Percentiles rank a stretch among this genome's conserved stretches.
These are phyloP conservation scores for Epistrophe grossulariae DNA, from an alignment of 2,888 invertebrate genomes.

Conservation along the genomic window DNA sequence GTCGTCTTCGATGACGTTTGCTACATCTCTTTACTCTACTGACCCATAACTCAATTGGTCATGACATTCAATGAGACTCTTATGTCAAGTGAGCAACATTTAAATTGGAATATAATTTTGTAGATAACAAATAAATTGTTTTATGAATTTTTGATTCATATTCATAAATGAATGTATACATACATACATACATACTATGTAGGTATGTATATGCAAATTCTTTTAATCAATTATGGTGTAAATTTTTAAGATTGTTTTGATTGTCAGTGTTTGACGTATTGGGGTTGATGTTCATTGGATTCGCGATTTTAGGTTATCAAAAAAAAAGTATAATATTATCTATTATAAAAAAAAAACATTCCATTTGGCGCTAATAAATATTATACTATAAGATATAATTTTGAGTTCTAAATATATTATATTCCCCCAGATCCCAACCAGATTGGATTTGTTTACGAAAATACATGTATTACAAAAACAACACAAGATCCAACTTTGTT, in stretches of 20 bases:
- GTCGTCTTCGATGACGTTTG: constrained; percentile 22
- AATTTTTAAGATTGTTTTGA: background rate
- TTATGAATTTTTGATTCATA: background rate
- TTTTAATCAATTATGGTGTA: background rate
- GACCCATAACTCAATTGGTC: constrained; percentile 73
- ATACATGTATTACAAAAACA: no score
- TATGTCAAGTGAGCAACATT: constrained; percentile 59
- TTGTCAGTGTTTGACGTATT: background rate
- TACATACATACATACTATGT: no score
- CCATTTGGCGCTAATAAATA: no score
- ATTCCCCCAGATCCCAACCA: no score
- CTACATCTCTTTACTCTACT: constrained; percentile 20
- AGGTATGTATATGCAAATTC: no score
- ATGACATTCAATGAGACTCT: constrained; percentile 68
- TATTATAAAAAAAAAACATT: no score
- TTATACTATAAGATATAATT: no score
- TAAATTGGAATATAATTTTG: constrained; percentile 54
- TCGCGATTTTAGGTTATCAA: background rate
- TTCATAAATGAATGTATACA: no score
- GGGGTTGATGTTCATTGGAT: background rate
- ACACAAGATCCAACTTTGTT: no score
- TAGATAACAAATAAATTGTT: constrained; percentile 51
- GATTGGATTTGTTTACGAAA: no score
- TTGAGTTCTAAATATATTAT: no score
- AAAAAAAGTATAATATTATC: no score